phyloP scores from a whole-genome alignment of 1,140 invertebrate species.

The Coenobita brevimanus region DNA sequence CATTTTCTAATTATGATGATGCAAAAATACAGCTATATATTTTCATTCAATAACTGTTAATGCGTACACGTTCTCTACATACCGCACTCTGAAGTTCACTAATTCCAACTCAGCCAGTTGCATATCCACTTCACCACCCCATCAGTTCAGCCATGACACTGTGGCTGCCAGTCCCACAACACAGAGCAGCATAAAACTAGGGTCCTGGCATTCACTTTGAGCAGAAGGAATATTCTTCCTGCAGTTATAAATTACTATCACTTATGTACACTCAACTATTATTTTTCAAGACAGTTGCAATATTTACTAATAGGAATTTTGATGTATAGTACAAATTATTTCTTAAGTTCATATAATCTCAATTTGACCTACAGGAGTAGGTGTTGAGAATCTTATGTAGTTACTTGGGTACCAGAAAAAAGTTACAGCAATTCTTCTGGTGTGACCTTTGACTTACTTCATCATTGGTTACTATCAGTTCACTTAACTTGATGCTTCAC shows the following conservation, averaged over 20 bases:
- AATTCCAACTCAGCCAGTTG: slow-evolving; percentile 3
- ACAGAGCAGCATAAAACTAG: slow-evolving; percentile 12
- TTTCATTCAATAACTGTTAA: slow-evolving; percentile 37
- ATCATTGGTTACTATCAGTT: too few species aligned
- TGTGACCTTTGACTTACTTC: too few species aligned
- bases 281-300: not conserved
- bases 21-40: slow-evolving; percentile 52
- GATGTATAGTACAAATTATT: not conserved
- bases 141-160: slow-evolving; percentile 41
- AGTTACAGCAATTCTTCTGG: too few species aligned
- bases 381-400: too few species aligned
- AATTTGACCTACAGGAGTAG: too few species aligned
- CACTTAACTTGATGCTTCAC: too few species aligned
- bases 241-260: slow-evolving; percentile 40
- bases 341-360: too few species aligned
- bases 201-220: slow-evolving; percentile 59
- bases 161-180: slow-evolving; percentile 36
- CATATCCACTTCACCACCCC: slow-evolving; percentile 11
- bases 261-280: slow-evolving; percentile 34
- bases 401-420: too few species aligned
- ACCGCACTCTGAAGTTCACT: slow-evolving; percentile 36
- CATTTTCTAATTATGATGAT: slow-evolving; percentile 54
- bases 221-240: slow-evolving; percentile 62
- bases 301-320: not conserved
- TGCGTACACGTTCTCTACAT: slow-evolving; percentile 17